Conservation (phyloP, 2,888 invertebrate genomes). For the Nemurella pictetii region DNA sequence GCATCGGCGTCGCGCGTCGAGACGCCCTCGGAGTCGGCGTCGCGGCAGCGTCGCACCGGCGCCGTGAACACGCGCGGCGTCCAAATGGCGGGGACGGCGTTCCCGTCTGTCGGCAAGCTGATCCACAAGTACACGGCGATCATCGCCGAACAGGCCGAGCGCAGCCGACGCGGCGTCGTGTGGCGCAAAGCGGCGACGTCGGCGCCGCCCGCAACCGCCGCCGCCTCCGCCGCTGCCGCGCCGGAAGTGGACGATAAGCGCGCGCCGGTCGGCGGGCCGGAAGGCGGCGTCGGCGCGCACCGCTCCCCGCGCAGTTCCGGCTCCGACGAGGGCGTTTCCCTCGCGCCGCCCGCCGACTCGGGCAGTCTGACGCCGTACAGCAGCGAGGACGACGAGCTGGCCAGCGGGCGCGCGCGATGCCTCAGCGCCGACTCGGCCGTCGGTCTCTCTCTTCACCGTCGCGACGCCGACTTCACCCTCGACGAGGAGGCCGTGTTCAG, state of each 20-base stretch:
- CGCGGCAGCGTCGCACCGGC: conserved; percentile 30
- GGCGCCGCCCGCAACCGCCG: neutral
- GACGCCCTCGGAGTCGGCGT: conserved; percentile 42
- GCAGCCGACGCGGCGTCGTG: neutral
- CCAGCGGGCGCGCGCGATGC: neutral
- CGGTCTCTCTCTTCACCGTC: neutral
- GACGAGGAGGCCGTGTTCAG: neutral
- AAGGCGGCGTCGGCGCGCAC: neutral
- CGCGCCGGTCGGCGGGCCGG: no score
- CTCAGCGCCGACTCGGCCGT: conserved; percentile 23
- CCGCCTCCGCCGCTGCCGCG: neutral
- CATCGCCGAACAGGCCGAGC: conserved; percentile 24
- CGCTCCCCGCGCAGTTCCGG: neutral
- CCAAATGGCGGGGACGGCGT: neutral
- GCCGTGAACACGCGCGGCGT: conserved; percentile 26
- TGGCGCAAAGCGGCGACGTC: neutral
- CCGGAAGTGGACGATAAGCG: neutral
- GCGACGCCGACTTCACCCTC: neutral
- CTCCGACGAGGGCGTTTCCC: conserved; percentile 17
- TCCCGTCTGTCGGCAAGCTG: conserved; percentile 35
- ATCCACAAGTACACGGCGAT: conserved; percentile 34
- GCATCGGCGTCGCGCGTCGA: neutral
- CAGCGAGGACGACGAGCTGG: conserved; percentile 14
- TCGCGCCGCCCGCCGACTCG: neutral
- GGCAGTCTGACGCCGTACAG: neutral